Conservation (phyloP, 2,113 vertebrate genomes). For the Cebus imitator region DNA sequence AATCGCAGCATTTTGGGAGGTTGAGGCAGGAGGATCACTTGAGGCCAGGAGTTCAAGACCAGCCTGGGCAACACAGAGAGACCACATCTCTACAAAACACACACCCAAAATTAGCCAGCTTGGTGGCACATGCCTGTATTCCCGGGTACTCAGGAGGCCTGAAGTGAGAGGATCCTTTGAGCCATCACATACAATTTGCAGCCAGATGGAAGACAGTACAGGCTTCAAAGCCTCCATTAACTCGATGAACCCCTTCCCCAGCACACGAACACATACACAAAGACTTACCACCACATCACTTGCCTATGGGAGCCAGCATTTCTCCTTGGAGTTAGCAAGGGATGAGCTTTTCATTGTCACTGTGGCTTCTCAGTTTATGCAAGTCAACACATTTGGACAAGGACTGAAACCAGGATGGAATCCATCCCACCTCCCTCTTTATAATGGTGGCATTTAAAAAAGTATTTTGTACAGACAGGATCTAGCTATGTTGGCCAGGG, state of each 20-base stretch:
- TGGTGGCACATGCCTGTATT: too few relatives aligned
- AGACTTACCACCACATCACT: too few relatives aligned
- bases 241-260: background rate
- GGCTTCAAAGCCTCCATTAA: accelerated
- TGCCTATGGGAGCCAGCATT: too few relatives aligned
- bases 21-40: background rate
- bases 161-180: too few relatives aligned
- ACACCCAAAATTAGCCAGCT: too few relatives aligned
- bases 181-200: accelerated
- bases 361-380: accelerated
- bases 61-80: too few relatives aligned
- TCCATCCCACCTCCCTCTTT: background rate
- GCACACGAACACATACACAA: background rate
- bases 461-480: too few relatives aligned
- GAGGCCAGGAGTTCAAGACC: background rate
- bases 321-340: accelerated
- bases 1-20: background rate
- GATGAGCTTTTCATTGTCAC: background rate
- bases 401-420: too few relatives aligned
- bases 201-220: background rate
- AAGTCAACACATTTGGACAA: accelerated
- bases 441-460: too few relatives aligned
- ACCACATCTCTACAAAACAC: too few relatives aligned
- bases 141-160: too few relatives aligned
- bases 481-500: too few relatives aligned